These are phyloP conservation scores for Macroglossus sobrinus DNA, from an alignment of 2,113 vertebrate genomes.

Conservation along the genomic window DNA sequence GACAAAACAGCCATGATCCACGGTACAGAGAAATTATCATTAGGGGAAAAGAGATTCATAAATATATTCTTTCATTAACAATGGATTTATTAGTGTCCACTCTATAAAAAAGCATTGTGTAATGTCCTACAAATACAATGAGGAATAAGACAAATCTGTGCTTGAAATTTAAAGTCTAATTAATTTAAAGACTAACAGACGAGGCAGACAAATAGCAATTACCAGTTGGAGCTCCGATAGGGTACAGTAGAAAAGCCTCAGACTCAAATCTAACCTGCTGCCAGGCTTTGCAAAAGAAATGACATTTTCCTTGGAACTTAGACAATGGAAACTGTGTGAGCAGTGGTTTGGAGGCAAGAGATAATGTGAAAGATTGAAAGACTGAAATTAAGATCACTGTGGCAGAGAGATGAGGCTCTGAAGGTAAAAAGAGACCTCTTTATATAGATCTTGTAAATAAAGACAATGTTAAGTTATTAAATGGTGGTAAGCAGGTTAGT, in stretches of 20 bases:
- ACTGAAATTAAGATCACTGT: not conserved
- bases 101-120: not conserved
- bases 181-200: not conserved
- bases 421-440: not conserved
- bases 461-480: not conserved
- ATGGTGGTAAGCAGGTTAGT: not conserved
- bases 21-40: not conserved
- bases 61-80: slow-evolving; percentile 2
- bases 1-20: not conserved
- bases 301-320: not conserved
- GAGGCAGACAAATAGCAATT: not conserved
- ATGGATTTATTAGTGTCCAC: not conserved
- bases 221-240: not conserved
- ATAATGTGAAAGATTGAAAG: not conserved
- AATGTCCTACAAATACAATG: not conserved
- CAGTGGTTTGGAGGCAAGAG: not conserved
- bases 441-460: not conserved
- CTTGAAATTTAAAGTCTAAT: not conserved
- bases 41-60: not conserved
- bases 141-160: not conserved
- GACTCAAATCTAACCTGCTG: not conserved
- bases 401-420: not conserved
- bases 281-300: not conserved
- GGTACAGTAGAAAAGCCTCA: not conserved
- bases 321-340: not conserved